Conservation (phyloP, 2,797 vertebrate species). For the Enteromius mattozi region DNA sequence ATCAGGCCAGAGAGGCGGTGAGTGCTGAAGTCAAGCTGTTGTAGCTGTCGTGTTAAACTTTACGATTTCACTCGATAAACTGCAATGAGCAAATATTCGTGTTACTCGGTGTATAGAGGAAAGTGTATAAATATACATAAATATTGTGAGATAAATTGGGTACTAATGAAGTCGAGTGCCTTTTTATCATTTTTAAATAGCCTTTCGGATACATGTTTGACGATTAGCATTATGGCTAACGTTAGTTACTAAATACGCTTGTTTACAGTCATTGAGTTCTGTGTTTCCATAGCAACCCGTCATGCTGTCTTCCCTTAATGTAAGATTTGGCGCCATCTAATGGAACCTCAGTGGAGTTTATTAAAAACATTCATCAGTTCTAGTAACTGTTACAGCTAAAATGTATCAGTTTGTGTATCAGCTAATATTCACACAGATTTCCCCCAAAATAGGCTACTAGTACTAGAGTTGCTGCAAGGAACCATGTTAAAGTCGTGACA, state of each 20-base stretch:
- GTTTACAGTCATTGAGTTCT: conserved; percentile 51
- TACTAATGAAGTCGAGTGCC: neutral
- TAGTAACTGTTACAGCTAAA: neutral
- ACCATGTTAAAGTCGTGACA: neutral
- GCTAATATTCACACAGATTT: neutral
- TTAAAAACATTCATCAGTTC: neutral
- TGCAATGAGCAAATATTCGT: neutral
- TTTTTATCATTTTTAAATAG: neutral
- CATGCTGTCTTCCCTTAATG: neutral
- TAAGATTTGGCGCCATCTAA: conserved; percentile 65
- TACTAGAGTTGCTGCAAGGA: neutral
- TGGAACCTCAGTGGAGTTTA: neutral
- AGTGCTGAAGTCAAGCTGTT: conserved; percentile 63
- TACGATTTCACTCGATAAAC: neutral
- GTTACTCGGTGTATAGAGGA: no score
- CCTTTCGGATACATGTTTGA: neutral
- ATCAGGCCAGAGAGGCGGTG: conserved; percentile 88
- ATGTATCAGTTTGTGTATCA: neutral
- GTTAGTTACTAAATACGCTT: neutral
- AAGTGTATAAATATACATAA: no score
- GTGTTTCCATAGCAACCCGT: conserved; percentile 66
- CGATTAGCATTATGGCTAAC: neutral
- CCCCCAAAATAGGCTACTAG: neutral
- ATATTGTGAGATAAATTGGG: no score
- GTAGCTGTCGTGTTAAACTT: neutral